Evolutionary conservation across 2,888 invertebrate genomes (phyloP), one percentile per base, ranked within the genome.

Genomic region (Platycheirus albimanus): DNA sequence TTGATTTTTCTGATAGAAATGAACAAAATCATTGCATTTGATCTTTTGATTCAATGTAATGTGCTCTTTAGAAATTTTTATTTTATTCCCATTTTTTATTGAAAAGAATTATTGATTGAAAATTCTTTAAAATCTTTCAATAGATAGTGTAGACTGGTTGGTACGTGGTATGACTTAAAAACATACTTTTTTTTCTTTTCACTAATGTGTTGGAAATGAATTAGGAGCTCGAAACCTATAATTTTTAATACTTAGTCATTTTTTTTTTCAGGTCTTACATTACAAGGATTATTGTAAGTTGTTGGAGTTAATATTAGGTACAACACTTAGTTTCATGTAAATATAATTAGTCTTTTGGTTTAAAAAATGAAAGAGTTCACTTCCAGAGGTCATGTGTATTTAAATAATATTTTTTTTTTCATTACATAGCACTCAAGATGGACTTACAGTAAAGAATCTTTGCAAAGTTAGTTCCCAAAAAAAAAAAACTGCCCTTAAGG

Each of bases 1-100:
- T 76, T 61, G 51, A 66, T 77, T 56, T 71, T 45, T 24, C 24
- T 8, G 13, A 51, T 2, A 38, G n/a, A 70, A 58, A 70, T 33
- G 15, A 33, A 49, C 58, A 20, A 8, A 58, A 36, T 56, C 69
- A 58, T 24, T 41, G 58, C 20, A 20, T 19, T 47, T 3, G 15
- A 41, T 38, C 10, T 43, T 56, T 56, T 4, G 24, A 28, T 58
- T 43, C 7, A 41, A 28, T 43, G n/a, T n/a, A n/a, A n/a, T n/a
- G n/a, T n/a, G n/a, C n/a, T n/a, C n/a, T n/a, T n/a, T n/a, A n/a
- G n/a, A n/a, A n/a, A n/a, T n/a, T n/a, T n/a, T n/a, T n/a, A n/a
- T n/a, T n/a, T n/a, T n/a, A n/a, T n/a, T n/a, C n/a, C n/a, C n/a
- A 28, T 58, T 24, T 43, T 43, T 4, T 41, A 38, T 24, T 13